Percentiles rank a stretch among this genome's conserved stretches.
Evolutionary conservation across 2,113 vertebrate genomes (phyloP).

Genomic region (Cygnus atratus): DNA sequence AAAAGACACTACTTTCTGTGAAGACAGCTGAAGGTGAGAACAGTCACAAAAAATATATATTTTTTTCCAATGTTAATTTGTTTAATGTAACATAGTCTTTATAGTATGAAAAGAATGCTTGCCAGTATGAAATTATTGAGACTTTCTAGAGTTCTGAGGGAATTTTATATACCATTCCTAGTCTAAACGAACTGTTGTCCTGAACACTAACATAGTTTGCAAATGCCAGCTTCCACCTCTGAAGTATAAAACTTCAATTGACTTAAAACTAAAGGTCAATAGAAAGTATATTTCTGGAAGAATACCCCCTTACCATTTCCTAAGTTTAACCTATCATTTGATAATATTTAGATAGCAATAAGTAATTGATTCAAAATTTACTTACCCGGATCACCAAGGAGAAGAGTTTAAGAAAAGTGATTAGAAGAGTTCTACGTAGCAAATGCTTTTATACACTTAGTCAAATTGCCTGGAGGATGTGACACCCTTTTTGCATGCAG

Average conservation of each 20-base stretch:
- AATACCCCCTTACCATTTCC: background rate
- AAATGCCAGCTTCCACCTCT: background rate
- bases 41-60: background rate
- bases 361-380: slow-evolving; percentile 36
- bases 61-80: background rate
- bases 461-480: slow-evolving; percentile 59
- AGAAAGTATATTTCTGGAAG: background rate
- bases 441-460: slow-evolving; percentile 64
- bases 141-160: background rate
- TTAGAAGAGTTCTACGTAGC: slow-evolving; percentile 22
- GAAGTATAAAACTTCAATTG: background rate
- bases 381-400: slow-evolving; percentile 57
- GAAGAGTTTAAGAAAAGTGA: slow-evolving; percentile 54
- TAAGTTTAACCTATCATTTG: background rate
- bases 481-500: slow-evolving; percentile 64
- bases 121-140: background rate
- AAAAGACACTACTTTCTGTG: background rate
- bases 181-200: background rate
- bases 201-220: background rate
- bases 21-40: background rate
- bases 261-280: background rate
- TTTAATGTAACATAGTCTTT: background rate
- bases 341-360: background rate
- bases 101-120: background rate
- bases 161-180: background rate